Conservation (phyloP, 2,888 invertebrate species). For the Drepanosiphum platanoidis region DNA sequence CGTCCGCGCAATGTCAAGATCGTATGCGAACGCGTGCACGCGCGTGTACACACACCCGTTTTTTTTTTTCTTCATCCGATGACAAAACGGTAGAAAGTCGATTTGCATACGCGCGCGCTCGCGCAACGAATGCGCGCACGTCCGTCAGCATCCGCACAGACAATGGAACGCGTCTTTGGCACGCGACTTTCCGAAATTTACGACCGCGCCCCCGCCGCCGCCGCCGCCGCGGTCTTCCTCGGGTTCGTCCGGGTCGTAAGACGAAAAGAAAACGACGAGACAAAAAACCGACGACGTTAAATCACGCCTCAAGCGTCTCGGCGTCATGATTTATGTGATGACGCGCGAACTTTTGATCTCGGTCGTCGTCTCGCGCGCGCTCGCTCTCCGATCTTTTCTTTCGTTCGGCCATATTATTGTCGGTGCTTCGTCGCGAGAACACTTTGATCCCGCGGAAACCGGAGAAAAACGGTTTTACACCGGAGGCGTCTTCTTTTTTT, state of each 20-base stretch:
- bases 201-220: conserved; percentile 30
- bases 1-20: conserved; percentile 57
- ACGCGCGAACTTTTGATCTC: not conserved
- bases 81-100: conserved; percentile 61
- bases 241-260: not conserved
- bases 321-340: not conserved
- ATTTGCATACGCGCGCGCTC: conserved; percentile 39
- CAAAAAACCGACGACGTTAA: not conserved
- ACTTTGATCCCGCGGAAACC: no score
- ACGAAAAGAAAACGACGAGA: not conserved
- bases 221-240: not conserved
- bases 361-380: not conserved
- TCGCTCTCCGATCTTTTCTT: not conserved
- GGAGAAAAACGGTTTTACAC: no score
- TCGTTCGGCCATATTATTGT: no score
- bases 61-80: not conserved
- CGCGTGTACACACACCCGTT: conserved; percentile 18
- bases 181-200: conserved; percentile 56
- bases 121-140: not conserved
- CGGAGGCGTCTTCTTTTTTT: no score
- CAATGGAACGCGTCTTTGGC: conserved; percentile 10
- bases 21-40: not conserved
- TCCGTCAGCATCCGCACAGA: not conserved
- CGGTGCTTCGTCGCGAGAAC: no score
- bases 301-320: not conserved